Evolutionary conservation across 2,797 vertebrate genomes (phyloP), one percentile per base, ranked within the genome.

Genomic region (Ceyx erithaca): DNA sequence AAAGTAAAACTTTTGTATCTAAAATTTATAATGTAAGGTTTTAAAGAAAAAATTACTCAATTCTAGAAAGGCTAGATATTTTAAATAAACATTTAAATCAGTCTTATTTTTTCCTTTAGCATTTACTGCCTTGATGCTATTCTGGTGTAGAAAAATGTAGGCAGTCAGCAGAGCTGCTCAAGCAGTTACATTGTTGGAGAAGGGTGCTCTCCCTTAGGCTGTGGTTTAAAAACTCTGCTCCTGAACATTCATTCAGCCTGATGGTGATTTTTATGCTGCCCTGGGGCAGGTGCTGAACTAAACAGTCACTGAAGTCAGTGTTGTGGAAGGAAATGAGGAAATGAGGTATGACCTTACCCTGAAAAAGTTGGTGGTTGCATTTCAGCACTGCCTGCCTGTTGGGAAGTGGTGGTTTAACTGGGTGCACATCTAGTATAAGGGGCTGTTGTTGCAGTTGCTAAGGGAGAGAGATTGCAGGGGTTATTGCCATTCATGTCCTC

Each of bases 221-320:
- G 16, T 28, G 7, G 4, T 81, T 61, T 76, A 33, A 43, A 51
- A 33, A 33, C 37, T 59, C 52, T 48, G 17, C 22, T 79, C 7
- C 19, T 41, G 28, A 35, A 21, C 20, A 13, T 0, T 0, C 19
- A 40, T 0, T 0, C 25, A 40, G 35, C 14, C 41, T 35, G 40
- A 80, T 13, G 43, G 43, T 48, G 15, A n/a, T 37, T n/a, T 41
- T 58, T 26, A 4, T 45, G 69, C 26, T 37, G 22, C 12, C 43
- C 52, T 33, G n/a, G 51, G 21, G 21, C 26, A 16, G 26, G 13
- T 13, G n/a, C 35, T 46, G 23, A 41, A 12, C 43, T 23, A 7
- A 77, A 15, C 14, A 37, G 37, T 31, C 13, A 7, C 10, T 2
- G 0, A 31, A 62, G 43, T 18, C 31, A 30, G 12, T 6, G 16